phyloP scores from a whole-genome alignment of 2,797 vertebrate genomes.

The Phaenicophaeus curvirostris region DNA sequence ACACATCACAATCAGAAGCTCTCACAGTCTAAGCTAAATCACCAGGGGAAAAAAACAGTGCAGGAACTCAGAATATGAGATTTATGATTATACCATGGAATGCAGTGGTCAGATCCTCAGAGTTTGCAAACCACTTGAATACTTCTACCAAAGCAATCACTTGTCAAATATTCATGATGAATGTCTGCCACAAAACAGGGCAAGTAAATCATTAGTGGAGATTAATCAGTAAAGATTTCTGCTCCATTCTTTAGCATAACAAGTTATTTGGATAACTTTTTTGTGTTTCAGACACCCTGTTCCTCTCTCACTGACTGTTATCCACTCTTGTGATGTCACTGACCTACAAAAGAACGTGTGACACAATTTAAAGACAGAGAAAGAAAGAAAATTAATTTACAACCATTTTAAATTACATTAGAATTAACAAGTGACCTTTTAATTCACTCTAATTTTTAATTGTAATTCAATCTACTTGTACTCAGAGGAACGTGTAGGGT shows the following conservation, averaged over 20 bases:
- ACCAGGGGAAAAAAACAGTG: background rate
- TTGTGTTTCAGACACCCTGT: background rate
- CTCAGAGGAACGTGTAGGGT: background rate
- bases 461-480: background rate
- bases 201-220: background rate
- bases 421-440: background rate
- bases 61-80: background rate
- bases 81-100: background rate
- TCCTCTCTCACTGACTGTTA: background rate
- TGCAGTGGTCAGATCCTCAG: fast-evolving
- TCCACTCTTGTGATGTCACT: background rate
- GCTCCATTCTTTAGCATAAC: background rate
- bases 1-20: background rate
- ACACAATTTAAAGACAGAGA: background rate
- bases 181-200: background rate
- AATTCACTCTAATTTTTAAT: background rate
- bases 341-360: background rate
- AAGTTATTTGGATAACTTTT: background rate
- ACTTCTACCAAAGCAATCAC: background rate
- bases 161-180: background rate
- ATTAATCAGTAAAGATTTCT: background rate
- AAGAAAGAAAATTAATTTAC: background rate
- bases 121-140: background rate
- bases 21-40: background rate
- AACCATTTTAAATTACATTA: background rate